A percentile compares a stretch with the other conserved stretches of the same genome.
phyloP scores from a whole-genome alignment of 2,888 invertebrate species.

The Gnatocerus cornutus region DNA sequence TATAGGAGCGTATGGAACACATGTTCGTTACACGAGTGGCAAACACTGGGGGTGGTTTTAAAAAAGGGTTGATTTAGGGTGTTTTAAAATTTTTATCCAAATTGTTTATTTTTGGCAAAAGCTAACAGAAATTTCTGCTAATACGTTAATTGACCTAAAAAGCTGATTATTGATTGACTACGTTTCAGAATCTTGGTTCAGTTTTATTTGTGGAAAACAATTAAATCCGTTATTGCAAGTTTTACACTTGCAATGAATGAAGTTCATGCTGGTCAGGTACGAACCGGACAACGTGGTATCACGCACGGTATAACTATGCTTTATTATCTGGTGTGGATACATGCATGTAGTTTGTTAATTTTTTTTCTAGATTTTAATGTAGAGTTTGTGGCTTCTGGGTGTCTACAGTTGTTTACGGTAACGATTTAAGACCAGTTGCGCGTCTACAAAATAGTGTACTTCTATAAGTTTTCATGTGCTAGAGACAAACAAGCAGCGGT shows the following conservation, averaged over 20 bases:
- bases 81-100: too few species aligned
- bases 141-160: too few species aligned
- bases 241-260: not conserved
- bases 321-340: conserved; percentile 14
- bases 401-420: not conserved
- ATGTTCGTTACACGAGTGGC: too few species aligned
- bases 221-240: not conserved
- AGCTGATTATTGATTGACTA: too few species aligned
- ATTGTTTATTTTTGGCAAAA: too few species aligned
- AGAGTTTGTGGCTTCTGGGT: conserved; percentile 21
- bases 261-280: conserved; percentile 5
- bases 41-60: too few species aligned
- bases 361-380: conserved; percentile 9
- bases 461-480: too few species aligned
- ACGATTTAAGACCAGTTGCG: not conserved
- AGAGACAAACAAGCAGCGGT: too few species aligned
- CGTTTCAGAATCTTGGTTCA: too few species aligned
- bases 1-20: not conserved
- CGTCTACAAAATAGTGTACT: too few species aligned
- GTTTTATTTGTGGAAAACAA: not conserved
- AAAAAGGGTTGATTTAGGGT: too few species aligned
- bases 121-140: too few species aligned
- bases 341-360: conserved; percentile 6
- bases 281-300: conserved; percentile 18
- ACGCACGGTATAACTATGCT: conserved; percentile 19